Conservation (phyloP, 2,113 vertebrate species). For the Plectropomus leopardus region DNA sequence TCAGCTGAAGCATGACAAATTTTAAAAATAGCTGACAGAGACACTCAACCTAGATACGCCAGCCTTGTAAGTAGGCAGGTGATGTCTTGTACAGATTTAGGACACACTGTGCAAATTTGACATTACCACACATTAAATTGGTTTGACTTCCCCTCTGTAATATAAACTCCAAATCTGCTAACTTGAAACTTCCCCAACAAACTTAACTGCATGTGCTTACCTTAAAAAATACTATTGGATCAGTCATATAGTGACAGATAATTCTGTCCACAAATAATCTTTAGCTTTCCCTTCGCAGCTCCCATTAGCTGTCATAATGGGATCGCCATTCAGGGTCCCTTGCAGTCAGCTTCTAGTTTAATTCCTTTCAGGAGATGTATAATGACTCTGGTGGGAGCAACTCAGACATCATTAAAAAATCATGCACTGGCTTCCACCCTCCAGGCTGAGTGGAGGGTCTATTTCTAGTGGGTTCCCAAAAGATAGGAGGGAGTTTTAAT, state of each 20-base stretch:
- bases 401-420: constrained; percentile 76
- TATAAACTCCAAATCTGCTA: constrained; percentile 3
- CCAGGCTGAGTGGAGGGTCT: constrained; percentile 57
- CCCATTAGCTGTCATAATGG: constrained; percentile 39
- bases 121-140: constrained; percentile 53
- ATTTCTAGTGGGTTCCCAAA: constrained; percentile 62
- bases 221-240: constrained; percentile 10
- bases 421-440: constrained; percentile 50
- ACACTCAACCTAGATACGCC: constrained; percentile 66
- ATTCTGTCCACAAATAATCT: constrained; percentile 31
- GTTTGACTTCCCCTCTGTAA: constrained; percentile 38
- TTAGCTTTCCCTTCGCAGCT: constrained; percentile 27
- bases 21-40: constrained; percentile 74
- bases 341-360: constrained; percentile 50
- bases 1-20: constrained; percentile 58
- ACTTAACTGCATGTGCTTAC: constrained; percentile 3
- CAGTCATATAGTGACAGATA: constrained; percentile 8
- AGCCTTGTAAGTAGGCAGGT: constrained; percentile 58
- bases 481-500: constrained; percentile 70
- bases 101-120: constrained; percentile 61
- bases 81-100: constrained; percentile 66
- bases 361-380: constrained; percentile 61
- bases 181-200: constrained; percentile 16
- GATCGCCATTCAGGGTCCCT: constrained; percentile 31
- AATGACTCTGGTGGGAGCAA: constrained; percentile 65